phyloP scores from a whole-genome alignment of 1,140 invertebrate genomes.

The Spodoptera litura region DNA sequence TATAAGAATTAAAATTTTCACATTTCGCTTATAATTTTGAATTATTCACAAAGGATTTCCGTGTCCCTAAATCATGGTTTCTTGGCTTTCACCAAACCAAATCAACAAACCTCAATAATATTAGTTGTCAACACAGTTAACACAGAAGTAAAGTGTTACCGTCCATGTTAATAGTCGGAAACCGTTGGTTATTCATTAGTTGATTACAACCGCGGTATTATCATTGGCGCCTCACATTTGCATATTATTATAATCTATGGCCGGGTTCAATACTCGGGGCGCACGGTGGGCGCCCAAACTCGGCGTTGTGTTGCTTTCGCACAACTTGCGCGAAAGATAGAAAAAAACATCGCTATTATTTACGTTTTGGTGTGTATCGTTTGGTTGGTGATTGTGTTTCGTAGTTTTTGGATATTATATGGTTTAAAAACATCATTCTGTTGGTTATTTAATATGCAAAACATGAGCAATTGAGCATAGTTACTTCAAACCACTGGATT shows the following conservation, averaged over 20 bases:
- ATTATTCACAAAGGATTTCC: too few relatives aligned
- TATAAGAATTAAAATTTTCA: too few relatives aligned
- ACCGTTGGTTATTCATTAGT: constrained; percentile 26
- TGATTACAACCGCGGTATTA: constrained; percentile 1
- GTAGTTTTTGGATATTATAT: background rate
- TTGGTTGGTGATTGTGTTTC: background rate
- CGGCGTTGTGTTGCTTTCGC: background rate
- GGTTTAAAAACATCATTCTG: too few relatives aligned
- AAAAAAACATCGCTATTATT: background rate
- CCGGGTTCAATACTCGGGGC: constrained; percentile 35
- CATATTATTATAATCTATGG: constrained; percentile 35
- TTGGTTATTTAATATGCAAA: too few relatives aligned
- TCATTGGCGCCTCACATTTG: constrained; percentile 17
- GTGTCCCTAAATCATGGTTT: too few relatives aligned
- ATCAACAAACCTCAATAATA: too few relatives aligned
- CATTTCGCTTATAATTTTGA: too few relatives aligned
- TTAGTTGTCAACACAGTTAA: too few relatives aligned
- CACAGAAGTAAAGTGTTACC: background rate
- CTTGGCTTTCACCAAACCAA: too few relatives aligned
- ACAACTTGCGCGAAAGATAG: constrained; percentile 1
- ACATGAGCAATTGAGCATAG: too few relatives aligned
- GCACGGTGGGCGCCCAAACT: constrained; percentile 41
- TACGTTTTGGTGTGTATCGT: background rate
- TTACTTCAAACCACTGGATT: too few relatives aligned
- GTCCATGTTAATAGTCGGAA: background rate